phyloP scores from a whole-genome alignment of 2,113 vertebrate species.

The Eidolon helvum region DNA sequence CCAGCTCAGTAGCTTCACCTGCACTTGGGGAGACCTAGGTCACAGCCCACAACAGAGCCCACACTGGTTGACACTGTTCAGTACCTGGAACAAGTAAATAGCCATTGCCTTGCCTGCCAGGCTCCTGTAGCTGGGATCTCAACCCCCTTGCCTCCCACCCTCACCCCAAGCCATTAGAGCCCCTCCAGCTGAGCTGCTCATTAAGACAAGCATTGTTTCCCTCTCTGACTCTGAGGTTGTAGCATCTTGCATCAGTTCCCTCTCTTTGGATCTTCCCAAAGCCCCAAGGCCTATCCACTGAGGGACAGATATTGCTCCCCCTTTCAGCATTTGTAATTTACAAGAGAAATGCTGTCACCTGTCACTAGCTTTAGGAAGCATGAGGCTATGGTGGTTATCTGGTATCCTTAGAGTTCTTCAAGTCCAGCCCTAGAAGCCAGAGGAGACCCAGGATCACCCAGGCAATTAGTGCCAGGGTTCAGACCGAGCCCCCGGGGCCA shows the following conservation, averaged over 20 bases:
- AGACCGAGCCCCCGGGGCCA: neutral
- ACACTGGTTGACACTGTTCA: neutral
- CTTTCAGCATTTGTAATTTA: slow-evolving; percentile 47
- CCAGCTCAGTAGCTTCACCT: slow-evolving; percentile 54
- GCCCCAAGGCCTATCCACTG: slow-evolving; percentile 53
- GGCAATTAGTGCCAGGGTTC: neutral
- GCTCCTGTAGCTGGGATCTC: neutral
- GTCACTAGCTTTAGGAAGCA: neutral
- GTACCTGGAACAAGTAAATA: neutral
- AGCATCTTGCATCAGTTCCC: slow-evolving; percentile 74
- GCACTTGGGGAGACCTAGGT: neutral
- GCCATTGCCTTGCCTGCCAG: neutral
- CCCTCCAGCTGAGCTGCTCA: slow-evolving; percentile 71
- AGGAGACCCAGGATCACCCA: neutral
- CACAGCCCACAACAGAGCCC: neutral
- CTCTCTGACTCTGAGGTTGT: slow-evolving; percentile 71
- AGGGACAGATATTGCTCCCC: slow-evolving; percentile 49
- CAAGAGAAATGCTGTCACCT: neutral
- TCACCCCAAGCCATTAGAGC: slow-evolving; percentile 58
- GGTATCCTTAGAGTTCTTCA: neutral
- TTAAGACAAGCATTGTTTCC: slow-evolving; percentile 71
- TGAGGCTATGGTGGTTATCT: neutral
- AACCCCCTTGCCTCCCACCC: neutral
- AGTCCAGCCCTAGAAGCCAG: neutral
- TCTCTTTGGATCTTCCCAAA: slow-evolving; percentile 65